phyloP scores from a whole-genome alignment of 2,888 invertebrate species.

The Conchocele bisecta region DNA sequence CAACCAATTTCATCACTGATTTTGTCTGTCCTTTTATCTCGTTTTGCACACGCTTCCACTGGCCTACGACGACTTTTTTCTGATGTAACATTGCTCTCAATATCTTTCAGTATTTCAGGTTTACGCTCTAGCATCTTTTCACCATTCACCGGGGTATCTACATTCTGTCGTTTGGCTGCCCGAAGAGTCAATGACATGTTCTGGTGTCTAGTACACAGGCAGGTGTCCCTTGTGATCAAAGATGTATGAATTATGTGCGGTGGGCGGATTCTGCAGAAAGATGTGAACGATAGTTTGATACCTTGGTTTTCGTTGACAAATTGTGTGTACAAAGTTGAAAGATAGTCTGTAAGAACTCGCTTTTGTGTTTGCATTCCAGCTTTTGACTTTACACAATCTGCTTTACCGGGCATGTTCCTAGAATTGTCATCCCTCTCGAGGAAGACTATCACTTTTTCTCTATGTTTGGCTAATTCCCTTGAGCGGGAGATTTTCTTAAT shows the following conservation, averaged over 20 bases:
- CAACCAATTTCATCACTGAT: slow-evolving; percentile 1
- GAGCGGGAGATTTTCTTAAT: slow-evolving; percentile 1
- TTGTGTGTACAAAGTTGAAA: slow-evolving; percentile 5
- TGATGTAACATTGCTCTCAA: background rate
- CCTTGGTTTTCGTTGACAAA: slow-evolving; percentile 15
- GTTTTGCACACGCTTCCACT: slow-evolving; percentile 5
- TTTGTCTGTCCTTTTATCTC: slow-evolving; percentile 1
- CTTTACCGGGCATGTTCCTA: slow-evolving; percentile 12
- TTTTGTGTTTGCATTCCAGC: slow-evolving; percentile 10
- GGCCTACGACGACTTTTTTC: background rate
- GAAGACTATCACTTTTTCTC: slow-evolving; percentile 12
- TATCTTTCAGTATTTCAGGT: background rate
- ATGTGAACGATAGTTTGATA: slow-evolving; percentile 22
- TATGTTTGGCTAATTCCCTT: slow-evolving; percentile 14
- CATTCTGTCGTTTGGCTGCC: background rate
- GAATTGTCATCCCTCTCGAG: slow-evolving; percentile 20
- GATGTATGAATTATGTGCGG: background rate
- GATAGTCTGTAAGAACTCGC: slow-evolving; percentile 21
- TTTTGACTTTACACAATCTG: slow-evolving; percentile 8
- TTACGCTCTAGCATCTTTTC: slow-evolving; percentile 1
- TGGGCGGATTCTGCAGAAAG: slow-evolving; percentile 21
- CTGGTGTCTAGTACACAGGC: slow-evolving; percentile 14
- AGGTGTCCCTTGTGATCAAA: slow-evolving; percentile 19
- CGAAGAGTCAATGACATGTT: slow-evolving; percentile 9
- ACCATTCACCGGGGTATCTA: background rate